phyloP scores from a whole-genome alignment of 2,888 invertebrate species.

The Leptopilina syphax region DNA sequence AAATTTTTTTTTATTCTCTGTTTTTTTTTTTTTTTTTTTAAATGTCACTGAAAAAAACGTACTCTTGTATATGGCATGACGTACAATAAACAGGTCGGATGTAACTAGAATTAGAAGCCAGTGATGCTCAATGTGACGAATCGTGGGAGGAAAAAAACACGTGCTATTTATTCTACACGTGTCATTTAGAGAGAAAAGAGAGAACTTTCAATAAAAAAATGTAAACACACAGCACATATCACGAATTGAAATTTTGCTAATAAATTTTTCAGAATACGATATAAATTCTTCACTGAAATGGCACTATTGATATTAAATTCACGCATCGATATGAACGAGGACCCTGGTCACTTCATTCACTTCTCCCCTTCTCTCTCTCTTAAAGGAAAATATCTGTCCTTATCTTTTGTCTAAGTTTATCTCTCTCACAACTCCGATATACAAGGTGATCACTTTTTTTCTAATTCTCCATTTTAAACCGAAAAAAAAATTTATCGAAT shows the following conservation, averaged over 20 bases:
- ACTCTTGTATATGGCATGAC: slow-evolving; percentile 34
- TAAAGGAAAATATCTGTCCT: background rate
- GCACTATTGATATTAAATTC: background rate
- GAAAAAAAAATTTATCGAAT: no score
- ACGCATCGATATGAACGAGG: background rate
- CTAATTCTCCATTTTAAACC: no score
- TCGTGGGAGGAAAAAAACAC: background rate
- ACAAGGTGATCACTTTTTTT: background rate
- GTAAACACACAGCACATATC: background rate
- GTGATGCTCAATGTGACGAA: slow-evolving; percentile 2
- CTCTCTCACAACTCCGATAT: background rate
- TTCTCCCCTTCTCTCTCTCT: slow-evolving; percentile 3
- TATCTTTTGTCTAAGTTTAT: background rate
- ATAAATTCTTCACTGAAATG: background rate
- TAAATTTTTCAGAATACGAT: background rate
- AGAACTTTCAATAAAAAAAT: background rate
- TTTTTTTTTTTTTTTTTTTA: background rate
- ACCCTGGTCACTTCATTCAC: background rate
- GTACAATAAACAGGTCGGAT: slow-evolving; percentile 21
- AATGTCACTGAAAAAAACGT: slow-evolving; percentile 15
- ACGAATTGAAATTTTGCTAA: background rate
- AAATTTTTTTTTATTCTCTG: no score
- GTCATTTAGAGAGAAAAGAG: background rate
- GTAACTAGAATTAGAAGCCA: slow-evolving; percentile 30
- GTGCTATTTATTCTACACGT: slow-evolving; percentile 10